These are phyloP conservation scores for Leptatherina wallacei DNA, from an alignment of 2,797 vertebrate species.

Conservation along the genomic window DNA sequence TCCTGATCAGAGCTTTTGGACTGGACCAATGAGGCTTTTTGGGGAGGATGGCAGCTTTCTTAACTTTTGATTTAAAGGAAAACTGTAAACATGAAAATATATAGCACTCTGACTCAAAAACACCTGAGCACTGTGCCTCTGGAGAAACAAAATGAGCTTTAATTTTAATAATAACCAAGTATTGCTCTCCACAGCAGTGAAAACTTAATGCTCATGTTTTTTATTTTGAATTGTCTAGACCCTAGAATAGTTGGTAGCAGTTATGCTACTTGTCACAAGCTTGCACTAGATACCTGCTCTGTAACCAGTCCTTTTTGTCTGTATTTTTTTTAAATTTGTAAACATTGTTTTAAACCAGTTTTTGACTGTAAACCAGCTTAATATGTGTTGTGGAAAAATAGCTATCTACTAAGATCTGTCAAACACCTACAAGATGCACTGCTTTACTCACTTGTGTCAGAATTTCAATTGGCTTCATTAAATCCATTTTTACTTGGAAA, in stretches of 20 bases:
- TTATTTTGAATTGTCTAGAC: background rate
- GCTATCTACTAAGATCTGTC: constrained; percentile 64
- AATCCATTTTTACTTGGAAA: constrained; percentile 3
- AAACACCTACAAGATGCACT: constrained; percentile 61
- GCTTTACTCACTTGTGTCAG: constrained; percentile 11
- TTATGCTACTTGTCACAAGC: background rate
- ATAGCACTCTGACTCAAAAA: background rate
- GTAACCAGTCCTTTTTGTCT: background rate
- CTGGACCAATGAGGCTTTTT: background rate
- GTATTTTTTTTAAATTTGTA: constrained; percentile 3
- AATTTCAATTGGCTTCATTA: constrained; percentile 5
- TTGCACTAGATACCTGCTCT: background rate
- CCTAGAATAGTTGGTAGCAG: background rate
- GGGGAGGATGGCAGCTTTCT: background rate
- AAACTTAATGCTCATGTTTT: background rate
- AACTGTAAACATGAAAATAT: background rate
- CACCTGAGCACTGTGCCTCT: background rate
- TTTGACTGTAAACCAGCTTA: background rate
- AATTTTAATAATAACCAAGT: background rate
- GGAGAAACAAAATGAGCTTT: background rate
- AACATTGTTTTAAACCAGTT: background rate
- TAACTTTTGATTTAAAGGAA: background rate
- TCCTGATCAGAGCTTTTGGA: background rate
- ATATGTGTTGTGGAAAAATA: background rate
- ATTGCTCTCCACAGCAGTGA: background rate